phyloP scores from a whole-genome alignment of 1,140 invertebrate genomes.

The Schlechtendalia chinensis region DNA sequence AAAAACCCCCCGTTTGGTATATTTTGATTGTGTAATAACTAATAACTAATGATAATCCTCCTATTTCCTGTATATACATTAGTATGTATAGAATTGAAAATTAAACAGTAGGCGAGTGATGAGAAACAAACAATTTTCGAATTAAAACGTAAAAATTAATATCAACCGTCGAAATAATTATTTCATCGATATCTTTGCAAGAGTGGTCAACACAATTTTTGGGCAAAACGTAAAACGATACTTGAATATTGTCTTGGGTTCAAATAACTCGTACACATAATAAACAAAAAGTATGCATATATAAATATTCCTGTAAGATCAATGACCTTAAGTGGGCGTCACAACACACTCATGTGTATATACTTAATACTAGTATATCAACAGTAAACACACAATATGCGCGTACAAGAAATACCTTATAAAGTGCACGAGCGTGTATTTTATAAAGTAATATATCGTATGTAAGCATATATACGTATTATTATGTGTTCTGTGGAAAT shows the following conservation, averaged over 20 bases:
- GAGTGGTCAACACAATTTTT: background rate
- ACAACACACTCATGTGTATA: background rate
- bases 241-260: background rate
- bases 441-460: background rate
- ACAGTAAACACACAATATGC: conserved; percentile 1
- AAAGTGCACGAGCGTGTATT: background rate
- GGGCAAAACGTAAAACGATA: background rate
- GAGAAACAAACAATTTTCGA: background rate
- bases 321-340: conserved; percentile 40
- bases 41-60: too few species aligned
- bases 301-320: background rate
- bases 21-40: background rate
- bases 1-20: conserved; percentile 3
- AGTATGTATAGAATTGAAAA: background rate
- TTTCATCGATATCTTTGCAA: too few species aligned
- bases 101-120: background rate
- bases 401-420: background rate
- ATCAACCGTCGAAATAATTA: too few species aligned
- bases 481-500: background rate
- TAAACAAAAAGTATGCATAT: background rate
- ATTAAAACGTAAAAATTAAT: too few species aligned
- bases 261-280: conserved; percentile 14
- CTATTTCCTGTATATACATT: background rate
- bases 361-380: too few species aligned
- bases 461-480: background rate